A percentile compares a stretch with the other conserved stretches of the same genome.
These are phyloP conservation scores for Andrena chrysosceles DNA, from an alignment of 2,888 invertebrate species.

Conservation along the genomic window DNA sequence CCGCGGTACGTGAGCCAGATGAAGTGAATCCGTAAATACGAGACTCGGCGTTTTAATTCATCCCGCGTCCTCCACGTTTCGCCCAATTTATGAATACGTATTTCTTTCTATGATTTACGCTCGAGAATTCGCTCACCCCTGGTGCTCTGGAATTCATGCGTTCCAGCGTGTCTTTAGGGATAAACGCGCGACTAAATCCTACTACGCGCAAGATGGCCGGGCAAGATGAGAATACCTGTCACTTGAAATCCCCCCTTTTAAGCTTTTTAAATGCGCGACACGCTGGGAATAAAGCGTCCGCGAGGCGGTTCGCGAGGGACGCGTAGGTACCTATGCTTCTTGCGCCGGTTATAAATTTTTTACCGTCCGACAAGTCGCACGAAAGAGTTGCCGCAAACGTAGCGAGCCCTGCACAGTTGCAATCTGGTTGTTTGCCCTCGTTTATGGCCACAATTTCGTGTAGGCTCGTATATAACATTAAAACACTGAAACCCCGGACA, in stretches of 20 bases:
- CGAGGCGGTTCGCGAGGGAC: not conserved
- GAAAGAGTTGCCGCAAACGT: not conserved
- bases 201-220: not conserved
- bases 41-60: not conserved
- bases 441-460: not conserved
- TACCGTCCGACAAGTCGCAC: constrained; percentile 4
- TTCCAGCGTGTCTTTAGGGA: not conserved
- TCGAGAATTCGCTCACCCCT: not conserved
- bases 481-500: not conserved
- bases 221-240: constrained; percentile 5
- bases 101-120: not conserved
- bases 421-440: not conserved
- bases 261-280: constrained; percentile 14
- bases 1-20: constrained; percentile 14
- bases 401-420: not conserved
- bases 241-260: constrained; percentile 5
- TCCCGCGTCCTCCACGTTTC: not conserved
- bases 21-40: constrained; percentile 9
- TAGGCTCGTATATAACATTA: not conserved
- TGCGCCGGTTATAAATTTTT: constrained; percentile 16
- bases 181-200: constrained; percentile 8
- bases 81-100: not conserved
- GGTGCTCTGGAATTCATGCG: not conserved
- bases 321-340: not conserved
- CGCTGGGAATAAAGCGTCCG: constrained; percentile 2